Conservation (phyloP, 2,797 vertebrate genomes). For the Scolopax bukidnonensis region DNA sequence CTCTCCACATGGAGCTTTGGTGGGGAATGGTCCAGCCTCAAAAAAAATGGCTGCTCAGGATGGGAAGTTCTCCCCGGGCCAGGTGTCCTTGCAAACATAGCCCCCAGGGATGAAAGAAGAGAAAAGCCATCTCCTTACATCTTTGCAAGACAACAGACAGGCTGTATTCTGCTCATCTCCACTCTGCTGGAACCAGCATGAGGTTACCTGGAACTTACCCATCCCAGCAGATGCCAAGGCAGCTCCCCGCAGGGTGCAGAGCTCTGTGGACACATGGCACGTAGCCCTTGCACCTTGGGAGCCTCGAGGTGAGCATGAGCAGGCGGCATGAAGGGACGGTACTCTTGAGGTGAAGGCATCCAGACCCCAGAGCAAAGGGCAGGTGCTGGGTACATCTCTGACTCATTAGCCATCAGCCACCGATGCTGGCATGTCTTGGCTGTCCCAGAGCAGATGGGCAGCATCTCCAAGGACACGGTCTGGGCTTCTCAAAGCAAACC, state of each 20-base stretch:
- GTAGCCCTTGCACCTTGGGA: neutral
- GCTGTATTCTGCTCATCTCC: neutral
- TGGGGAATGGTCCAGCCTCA: neutral
- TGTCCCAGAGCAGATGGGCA: neutral
- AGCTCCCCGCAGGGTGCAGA: accelerated
- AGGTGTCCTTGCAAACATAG: neutral
- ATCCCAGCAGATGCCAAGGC: neutral
- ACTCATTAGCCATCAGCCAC: neutral
- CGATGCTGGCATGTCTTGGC: neutral
- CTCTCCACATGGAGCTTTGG: neutral
- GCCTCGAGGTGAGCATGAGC: neutral
- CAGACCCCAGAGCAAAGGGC: neutral
- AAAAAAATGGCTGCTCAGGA: neutral
- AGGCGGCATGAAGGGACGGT: neutral
- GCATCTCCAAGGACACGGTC: neutral
- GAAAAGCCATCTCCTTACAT: neutral
- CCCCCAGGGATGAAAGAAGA: neutral
- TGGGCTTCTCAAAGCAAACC: neutral
- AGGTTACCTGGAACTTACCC: neutral
- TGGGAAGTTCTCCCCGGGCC: neutral
- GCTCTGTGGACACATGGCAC: accelerated
- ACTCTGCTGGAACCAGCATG: neutral
- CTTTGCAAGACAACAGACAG: neutral
- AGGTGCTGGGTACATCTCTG: neutral
- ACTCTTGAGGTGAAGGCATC: neutral